These are phyloP conservation scores for Siniperca obscura DNA, from an alignment of 2,797 vertebrate species.

Conservation along the genomic window DNA sequence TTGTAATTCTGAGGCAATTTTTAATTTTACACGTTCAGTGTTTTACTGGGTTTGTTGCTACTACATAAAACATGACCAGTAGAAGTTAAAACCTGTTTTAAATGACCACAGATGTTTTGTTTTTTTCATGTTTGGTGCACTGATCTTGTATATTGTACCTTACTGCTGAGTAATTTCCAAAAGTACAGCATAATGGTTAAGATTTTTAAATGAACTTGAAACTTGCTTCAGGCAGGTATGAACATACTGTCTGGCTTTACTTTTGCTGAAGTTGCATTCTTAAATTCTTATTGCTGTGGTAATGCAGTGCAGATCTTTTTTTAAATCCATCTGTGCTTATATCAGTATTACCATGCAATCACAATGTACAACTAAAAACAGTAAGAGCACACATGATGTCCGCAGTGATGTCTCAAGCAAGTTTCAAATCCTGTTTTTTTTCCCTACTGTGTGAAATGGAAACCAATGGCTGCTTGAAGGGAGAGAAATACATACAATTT, in stretches of 20 bases:
- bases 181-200: neutral
- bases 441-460: slow-evolving; percentile 2
- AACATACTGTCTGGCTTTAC: neutral
- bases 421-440: slow-evolving; percentile 52
- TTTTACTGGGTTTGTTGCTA: neutral
- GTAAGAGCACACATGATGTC: neutral
- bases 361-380: neutral
- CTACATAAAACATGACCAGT: neutral
- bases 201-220: neutral
- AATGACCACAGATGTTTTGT: neutral
- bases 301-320: neutral
- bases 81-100: slow-evolving; percentile 18
- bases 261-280: slow-evolving; percentile 8
- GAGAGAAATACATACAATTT: neutral
- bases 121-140: neutral
- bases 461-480: slow-evolving; percentile 11
- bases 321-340: neutral
- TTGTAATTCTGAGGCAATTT: neutral
- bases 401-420: neutral
- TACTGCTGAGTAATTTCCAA: slow-evolving; percentile 47
- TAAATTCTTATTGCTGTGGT: neutral
- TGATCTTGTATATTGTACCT: slow-evolving; percentile 20
- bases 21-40: neutral
- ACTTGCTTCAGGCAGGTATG: slow-evolving; percentile 5
- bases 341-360: neutral